Conservation (phyloP, 2,888 invertebrate species). For the Furcula furcula region DNA sequence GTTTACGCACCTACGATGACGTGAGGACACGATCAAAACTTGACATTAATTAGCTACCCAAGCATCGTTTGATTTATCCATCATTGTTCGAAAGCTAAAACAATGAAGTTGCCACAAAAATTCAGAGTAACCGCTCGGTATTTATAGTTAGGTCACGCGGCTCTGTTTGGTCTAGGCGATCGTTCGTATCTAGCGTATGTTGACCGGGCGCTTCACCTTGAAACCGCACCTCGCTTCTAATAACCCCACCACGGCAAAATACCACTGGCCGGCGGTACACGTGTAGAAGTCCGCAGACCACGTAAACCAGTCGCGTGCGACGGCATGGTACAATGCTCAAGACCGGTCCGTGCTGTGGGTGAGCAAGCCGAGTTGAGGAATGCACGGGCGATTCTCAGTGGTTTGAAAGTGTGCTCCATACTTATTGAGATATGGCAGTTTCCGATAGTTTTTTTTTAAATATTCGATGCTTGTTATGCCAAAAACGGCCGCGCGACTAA, state of each 20-base stretch:
- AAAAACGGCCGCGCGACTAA: no score
- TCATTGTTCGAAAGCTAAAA: constrained; percentile 35
- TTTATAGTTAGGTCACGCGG: constrained; percentile 65
- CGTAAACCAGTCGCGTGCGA: constrained; percentile 54
- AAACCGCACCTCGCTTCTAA: constrained; percentile 68
- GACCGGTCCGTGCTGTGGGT: constrained; percentile 80
- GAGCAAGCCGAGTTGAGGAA: constrained; percentile 79
- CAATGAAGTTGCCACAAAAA: constrained; percentile 45
- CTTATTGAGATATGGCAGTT: no score
- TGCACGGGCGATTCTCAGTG: constrained; percentile 70
- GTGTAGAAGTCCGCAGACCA: constrained; percentile 42
- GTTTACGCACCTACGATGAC: background rate
- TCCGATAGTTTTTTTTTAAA: no score
- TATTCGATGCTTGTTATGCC: no score
- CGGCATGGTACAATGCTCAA: constrained; percentile 72
- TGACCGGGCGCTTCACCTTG: constrained; percentile 79
- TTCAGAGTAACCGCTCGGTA: constrained; percentile 42
- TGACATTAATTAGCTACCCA: background rate
- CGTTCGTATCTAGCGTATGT: constrained; percentile 65
- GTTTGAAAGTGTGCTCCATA: constrained; percentile 72
- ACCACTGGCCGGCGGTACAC: constrained; percentile 37
- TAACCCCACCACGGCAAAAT: constrained; percentile 51
- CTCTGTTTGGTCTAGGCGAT: constrained; percentile 74
- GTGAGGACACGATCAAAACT: constrained; percentile 2
- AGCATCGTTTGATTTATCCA: constrained; percentile 26